These are phyloP conservation scores for Phalacrocorax pelagicus DNA, from an alignment of 2,113 vertebrate species.

Conservation along the genomic window DNA sequence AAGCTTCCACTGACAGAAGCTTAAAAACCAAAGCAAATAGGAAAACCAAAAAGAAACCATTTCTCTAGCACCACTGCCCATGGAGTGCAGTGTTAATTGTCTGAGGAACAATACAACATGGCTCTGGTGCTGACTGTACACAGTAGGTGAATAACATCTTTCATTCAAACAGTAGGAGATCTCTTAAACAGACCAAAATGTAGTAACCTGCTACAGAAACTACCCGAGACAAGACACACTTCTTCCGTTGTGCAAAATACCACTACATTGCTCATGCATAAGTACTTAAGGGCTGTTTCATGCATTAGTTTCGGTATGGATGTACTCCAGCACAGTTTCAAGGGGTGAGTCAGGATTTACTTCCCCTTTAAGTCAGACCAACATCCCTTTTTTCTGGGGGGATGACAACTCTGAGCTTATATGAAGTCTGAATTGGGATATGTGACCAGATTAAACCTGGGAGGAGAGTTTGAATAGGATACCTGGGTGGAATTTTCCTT, in stretches of 20 bases:
- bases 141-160: neutral
- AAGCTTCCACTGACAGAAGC: neutral
- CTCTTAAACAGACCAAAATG: neutral
- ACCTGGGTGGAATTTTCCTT: neutral
- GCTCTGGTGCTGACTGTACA: neutral
- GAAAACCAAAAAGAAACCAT: neutral
- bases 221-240: neutral
- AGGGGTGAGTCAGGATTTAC: neutral
- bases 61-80: neutral
- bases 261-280: neutral
- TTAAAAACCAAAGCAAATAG: neutral
- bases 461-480: neutral
- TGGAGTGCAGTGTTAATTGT: neutral
- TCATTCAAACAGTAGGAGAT: neutral
- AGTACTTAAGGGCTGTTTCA: neutral
- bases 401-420: neutral
- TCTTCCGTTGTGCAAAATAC: neutral
- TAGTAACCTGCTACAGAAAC: neutral
- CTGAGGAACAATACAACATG: rapidly evolving
- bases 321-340: neutral
- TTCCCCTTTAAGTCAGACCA: neutral
- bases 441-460: neutral
- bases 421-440: neutral
- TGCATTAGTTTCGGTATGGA: rapidly evolving
- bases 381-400: too few relatives aligned